A percentile compares a stretch with the other conserved stretches of the same genome.
Conservation (phyloP, 1,140 invertebrate species). For the Bombus waltoni region DNA sequence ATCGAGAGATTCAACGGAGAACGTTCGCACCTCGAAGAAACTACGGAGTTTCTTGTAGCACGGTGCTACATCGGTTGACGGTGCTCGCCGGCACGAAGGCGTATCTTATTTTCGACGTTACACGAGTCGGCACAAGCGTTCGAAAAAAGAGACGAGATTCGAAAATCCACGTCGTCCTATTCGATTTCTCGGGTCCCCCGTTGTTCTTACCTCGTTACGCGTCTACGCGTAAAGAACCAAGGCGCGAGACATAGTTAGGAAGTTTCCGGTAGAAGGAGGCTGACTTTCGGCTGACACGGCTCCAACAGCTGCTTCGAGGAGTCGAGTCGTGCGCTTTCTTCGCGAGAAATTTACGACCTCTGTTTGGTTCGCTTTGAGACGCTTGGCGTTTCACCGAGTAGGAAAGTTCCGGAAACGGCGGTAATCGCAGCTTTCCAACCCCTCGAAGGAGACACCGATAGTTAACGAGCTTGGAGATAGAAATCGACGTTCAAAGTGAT, state of each 20-base stretch:
- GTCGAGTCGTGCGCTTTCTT: neutral
- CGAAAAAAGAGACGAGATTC: rapidly evolving
- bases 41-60: too few relatives aligned
- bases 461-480: neutral
- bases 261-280: neutral
- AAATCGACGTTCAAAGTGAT: neutral
- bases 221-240: neutral
- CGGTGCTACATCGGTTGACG: too few relatives aligned
- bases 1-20: too few relatives aligned
- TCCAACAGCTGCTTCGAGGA: neutral
- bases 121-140: too few relatives aligned
- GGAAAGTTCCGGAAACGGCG: neutral
- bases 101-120: neutral
- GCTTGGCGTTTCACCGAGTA: neutral
- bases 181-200: neutral
- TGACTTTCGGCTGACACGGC: neutral
- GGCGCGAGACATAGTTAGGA: neutral
- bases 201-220: neutral
- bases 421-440: neutral
- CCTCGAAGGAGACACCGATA: neutral
- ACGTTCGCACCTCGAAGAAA: too few relatives aligned
- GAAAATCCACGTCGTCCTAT: neutral
- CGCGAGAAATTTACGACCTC: neutral
- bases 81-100: neutral
- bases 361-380: neutral